A percentile compares a stretch with the other conserved stretches of the same genome.
Evolutionary conservation across 1,140 invertebrate genomes (phyloP).

Genomic region (Caenorhabditis briggsae): DNA sequence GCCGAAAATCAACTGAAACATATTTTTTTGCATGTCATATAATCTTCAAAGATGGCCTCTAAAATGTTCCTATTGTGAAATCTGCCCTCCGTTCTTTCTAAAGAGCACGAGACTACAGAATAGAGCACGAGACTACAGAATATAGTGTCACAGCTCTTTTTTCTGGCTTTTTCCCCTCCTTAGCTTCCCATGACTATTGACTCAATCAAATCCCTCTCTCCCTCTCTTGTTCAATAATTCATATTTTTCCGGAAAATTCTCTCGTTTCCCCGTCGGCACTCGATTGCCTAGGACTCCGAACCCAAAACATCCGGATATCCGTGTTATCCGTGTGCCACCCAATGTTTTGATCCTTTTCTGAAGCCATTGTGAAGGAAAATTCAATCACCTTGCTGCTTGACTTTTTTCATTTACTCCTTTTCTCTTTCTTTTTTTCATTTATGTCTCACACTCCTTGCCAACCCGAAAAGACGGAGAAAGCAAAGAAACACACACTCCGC

Average conservation of each 20-base stretch:
- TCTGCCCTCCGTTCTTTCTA: no score
- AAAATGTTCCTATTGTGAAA: no score
- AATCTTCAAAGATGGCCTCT: no score
- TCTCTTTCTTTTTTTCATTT: background rate
- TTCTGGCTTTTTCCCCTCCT: background rate
- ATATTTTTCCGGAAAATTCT: constrained; percentile 5
- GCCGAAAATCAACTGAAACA: no score
- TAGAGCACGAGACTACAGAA: no score
- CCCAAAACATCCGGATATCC: background rate
- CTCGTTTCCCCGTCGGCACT: background rate
- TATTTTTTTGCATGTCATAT: no score
- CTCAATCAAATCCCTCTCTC: background rate
- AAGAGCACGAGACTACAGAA: no score
- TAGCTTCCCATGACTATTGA: background rate
- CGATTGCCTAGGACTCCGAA: background rate
- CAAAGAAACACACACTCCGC: background rate
- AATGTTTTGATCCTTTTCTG: no score
- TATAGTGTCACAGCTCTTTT: background rate
- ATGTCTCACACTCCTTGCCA: background rate
- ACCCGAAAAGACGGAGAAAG: background rate
- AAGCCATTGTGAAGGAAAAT: no score
- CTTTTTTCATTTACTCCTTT: background rate
- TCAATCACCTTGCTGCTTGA: background rate
- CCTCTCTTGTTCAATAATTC: background rate
- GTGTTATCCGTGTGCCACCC: background rate